Base-by-base conservation (phyloP, 2,888 invertebrate genomes). In the Aleiodes leptofemur region DNA sequence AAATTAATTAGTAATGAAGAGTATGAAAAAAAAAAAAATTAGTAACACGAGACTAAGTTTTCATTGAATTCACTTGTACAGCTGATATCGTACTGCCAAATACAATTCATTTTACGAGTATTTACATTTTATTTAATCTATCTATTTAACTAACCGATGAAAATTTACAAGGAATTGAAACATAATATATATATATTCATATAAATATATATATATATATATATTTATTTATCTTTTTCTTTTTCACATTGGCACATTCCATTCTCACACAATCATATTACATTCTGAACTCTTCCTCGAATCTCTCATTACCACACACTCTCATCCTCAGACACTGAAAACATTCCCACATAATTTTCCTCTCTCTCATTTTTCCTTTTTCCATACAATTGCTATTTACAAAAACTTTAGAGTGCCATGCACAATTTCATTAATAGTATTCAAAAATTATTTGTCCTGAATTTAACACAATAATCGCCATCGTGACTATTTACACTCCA, bases 401-500 rank as follows among this genome's bases (percentile, higher is more conserved):
- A 83, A 79, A 81, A 79, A 81, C 80, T 85, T 80, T 84, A 82
- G 80, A 73, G 83, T 82, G 81, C 79, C 66, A 75, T 34, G 81
- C 81, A 82, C 81, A 78, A 69, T 43, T 80, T 76, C 56, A 64
- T 72, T 73, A 61, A 69, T 53, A 66, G n/a, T 55, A 29, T 53
- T 66, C 13, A 16, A 64, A 64, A 64, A 76, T 74, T 55, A 48
- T 69, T 76, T 55, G 43, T 76, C 53, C 72, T 57, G 43, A 43
- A 43, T 43, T 43, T 74, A 64, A 77, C 68, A 73, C 70, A 74
- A 75, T 74, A 74, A 72, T 76, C 23, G 77, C 74, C 72, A 70
- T 76, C 74, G 14, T 64, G 61, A 78, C 81, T 85, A 85, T 85
- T 80, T 83, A 83, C 83, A 83, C 82, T 79, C 80, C 73, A 79